Percentiles rank a stretch among this genome's conserved stretches.
phyloP scores from a whole-genome alignment of 92 coral and sea anemone genomes.

The Palythoa grandiflora region DNA sequence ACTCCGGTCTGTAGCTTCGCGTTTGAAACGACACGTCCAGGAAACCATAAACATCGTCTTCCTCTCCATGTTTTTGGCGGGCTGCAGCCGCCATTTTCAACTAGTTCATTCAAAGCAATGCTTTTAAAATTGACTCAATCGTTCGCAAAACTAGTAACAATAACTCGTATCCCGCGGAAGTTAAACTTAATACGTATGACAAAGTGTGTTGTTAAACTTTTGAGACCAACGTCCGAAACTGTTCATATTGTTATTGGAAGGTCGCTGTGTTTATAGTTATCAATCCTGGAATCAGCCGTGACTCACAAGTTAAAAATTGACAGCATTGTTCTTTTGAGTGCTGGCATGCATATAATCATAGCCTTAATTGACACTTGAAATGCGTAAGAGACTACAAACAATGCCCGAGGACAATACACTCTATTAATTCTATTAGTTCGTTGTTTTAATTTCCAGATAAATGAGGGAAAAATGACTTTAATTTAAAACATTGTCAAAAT shows the following conservation, averaged over 20 bases:
- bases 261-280: conserved; percentile 11
- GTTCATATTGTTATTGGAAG: conserved; percentile 21
- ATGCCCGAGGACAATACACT: not conserved
- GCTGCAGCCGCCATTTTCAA: conserved; percentile 50
- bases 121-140: not conserved
- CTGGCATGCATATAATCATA: conserved; percentile 33
- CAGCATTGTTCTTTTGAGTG: conserved; percentile 28
- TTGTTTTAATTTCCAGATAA: conserved; percentile 11
- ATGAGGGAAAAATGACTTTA: not conserved
- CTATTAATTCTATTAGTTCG: not conserved
- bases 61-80: conserved; percentile 53
- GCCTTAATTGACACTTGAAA: not conserved
- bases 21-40: conserved; percentile 89
- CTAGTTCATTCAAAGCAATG: conserved; percentile 14
- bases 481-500: no score
- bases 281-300: conserved; percentile 52
- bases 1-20: conserved; percentile 89
- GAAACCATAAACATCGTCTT: conserved; percentile 76
- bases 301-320: conserved; percentile 48
- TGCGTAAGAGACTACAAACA: conserved; percentile 26
- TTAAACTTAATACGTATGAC: conserved; percentile 25
- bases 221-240: not conserved
- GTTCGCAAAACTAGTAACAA: conserved; percentile 6
- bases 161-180: conserved; percentile 6
- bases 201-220: not conserved